These are phyloP conservation scores for Eidolon helvum DNA, from an alignment of 2,113 vertebrate species.

Conservation along the genomic window DNA sequence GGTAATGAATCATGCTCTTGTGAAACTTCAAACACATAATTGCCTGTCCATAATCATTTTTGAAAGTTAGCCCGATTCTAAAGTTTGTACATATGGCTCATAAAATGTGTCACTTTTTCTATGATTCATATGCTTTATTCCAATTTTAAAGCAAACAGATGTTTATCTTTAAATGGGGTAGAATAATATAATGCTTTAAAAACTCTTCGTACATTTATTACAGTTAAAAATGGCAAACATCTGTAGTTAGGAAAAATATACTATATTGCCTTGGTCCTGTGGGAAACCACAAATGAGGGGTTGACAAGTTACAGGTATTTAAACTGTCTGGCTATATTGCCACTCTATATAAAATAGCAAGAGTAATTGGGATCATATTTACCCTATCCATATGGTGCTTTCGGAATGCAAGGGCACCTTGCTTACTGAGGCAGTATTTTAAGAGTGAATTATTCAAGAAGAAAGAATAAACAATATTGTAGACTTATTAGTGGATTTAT, in stretches of 20 bases:
- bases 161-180: slow-evolving; percentile 66
- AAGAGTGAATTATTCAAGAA: slow-evolving; percentile 17
- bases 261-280: slow-evolving; percentile 43
- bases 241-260: slow-evolving; percentile 56
- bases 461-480: slow-evolving; percentile 27
- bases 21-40: slow-evolving; percentile 47
- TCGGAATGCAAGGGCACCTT: slow-evolving; percentile 55
- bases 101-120: slow-evolving; percentile 60
- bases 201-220: slow-evolving; percentile 61
- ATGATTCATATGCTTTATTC: slow-evolving; percentile 36
- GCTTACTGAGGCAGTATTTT: background rate
- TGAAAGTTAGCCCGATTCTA: slow-evolving; percentile 66
- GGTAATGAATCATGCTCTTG: slow-evolving; percentile 54
- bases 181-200: slow-evolving; percentile 66
- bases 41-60: slow-evolving; percentile 56
- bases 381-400: slow-evolving; percentile 54
- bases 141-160: slow-evolving; percentile 58
- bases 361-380: slow-evolving; percentile 55
- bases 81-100: slow-evolving; percentile 57
- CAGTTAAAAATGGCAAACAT: slow-evolving; percentile 64
- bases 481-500: background rate
- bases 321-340: slow-evolving; percentile 52
- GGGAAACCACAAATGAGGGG: slow-evolving; percentile 64
- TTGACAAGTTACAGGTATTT: slow-evolving; percentile 62
- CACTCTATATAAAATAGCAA: slow-evolving; percentile 50